Conservation (phyloP, 2,797 vertebrate genomes). For the Ctenopoma kingsleyae region DNA sequence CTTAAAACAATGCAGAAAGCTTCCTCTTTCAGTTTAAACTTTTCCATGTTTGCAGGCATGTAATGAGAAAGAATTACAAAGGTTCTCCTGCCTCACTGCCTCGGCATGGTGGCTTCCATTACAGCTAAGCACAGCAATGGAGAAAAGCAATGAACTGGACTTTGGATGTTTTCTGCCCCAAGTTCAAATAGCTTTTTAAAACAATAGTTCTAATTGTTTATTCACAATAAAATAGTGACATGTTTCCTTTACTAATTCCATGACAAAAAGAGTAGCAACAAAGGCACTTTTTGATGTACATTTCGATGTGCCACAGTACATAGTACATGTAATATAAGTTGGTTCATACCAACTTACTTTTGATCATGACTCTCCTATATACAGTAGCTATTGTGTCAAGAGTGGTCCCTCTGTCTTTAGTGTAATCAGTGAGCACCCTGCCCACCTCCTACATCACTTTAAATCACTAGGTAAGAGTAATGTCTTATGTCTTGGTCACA, state of each 20-base stretch:
- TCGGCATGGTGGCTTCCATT: not conserved
- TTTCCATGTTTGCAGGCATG: not conserved
- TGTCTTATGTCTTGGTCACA: not conserved
- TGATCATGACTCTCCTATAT: not conserved
- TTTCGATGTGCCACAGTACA: not conserved
- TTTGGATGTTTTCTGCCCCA: no score
- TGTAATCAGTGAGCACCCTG: not conserved
- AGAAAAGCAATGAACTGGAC: not conserved
- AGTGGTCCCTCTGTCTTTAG: not conserved
- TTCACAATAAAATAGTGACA: not conserved
- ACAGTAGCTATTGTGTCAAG: not conserved
- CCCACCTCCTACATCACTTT: not conserved
- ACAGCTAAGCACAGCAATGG: not conserved
- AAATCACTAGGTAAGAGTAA: not conserved
- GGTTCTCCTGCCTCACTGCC: not conserved
- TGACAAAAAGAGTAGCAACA: not conserved
- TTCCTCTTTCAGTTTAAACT: not conserved
- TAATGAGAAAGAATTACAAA: not conserved
- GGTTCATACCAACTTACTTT: not conserved
- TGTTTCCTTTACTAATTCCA: constrained; percentile 1
- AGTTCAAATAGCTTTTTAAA: no score
- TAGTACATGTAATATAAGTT: not conserved
- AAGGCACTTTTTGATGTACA: not conserved
- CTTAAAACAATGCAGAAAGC: constrained; percentile 3
- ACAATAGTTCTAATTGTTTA: not conserved